Conservation (phyloP, 2,888 invertebrate species). For the Phytoseiulus persimilis region DNA sequence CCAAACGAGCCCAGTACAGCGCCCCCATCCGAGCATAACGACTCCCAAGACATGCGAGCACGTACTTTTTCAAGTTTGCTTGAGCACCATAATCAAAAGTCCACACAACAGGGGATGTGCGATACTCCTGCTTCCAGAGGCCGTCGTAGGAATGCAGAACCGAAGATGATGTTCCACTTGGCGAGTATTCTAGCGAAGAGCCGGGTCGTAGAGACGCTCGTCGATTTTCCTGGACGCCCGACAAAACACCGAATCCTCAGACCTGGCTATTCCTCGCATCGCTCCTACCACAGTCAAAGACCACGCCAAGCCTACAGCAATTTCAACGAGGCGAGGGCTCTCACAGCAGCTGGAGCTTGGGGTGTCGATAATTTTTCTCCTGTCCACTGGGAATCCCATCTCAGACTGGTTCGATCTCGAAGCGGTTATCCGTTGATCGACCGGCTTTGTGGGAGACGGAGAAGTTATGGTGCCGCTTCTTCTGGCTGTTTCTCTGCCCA, state of each 20-base stretch:
- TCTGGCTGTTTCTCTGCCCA: too few relatives aligned
- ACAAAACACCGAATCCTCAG: not conserved
- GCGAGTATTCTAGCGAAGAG: not conserved
- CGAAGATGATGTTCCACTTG: constrained; percentile 9
- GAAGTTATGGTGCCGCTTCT: too few relatives aligned
- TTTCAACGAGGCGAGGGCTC: not conserved
- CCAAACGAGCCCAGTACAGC: not conserved
- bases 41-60: not conserved
- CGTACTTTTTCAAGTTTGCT: not conserved
- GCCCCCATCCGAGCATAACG: not conserved
- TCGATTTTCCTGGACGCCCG: not conserved
- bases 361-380: not conserved
- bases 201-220: too few relatives aligned
- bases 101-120: not conserved
- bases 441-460: too few relatives aligned
- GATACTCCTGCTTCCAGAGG: not conserved
- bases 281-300: not conserved
- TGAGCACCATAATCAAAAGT: constrained; percentile 11
- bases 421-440: not conserved
- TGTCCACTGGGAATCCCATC: not conserved
- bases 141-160: not conserved
- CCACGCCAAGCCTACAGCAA: not conserved
- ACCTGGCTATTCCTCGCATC: not conserved
- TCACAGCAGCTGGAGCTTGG: not conserved
- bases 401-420: not conserved